Evolutionary conservation across 1,140 invertebrate genomes (phyloP), one percentile per base, ranked within the genome.

Genomic region (Panagrolaimus sp.): DNA sequence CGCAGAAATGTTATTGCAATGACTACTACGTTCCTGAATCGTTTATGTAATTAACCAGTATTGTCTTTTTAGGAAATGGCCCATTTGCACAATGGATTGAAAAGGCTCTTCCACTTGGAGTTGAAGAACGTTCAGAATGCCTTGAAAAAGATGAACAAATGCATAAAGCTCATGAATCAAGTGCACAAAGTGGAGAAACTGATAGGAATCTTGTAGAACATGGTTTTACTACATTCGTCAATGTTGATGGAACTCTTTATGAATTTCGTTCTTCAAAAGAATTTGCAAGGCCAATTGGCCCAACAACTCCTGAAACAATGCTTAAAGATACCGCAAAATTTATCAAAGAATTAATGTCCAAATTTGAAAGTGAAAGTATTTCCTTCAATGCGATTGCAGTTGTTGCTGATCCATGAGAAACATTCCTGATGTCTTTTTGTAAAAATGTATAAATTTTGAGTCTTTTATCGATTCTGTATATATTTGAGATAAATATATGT

Each of bases 211-310:
- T 28, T 1, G 76, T 79, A 5, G 74, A 77, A 43, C 67, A 78
- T 44, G 78, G 80, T 64, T 78, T 79, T 32, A 80, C 80, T 65
- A 32, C 52, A 7, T 78, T 80, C 44, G 43, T 73, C 15, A 68
- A 73, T 55, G 43, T 62, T 14, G 67, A 73, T 24, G 71, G 71
- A 17, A 71, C 44, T 0, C 45, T 72, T 9, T 73, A 58, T 43
- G 71, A 72, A 28, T 48, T 71, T 28, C 70, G 69, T 64, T 14
- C 75, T 9, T 44, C 64, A 10, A 65, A n/a, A 43, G n/a, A 62
- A 10, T 80, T 78, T 44, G 78, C 76, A 8, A 75, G 76, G 17
- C 74, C 78, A 24, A 78, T 78, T 38, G 76, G 76, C 4, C 67
- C 78, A 21, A 77, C 76, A 14, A 73, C 55, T 21, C 58, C 71